Evolutionary conservation across 2,888 invertebrate genomes (phyloP), one percentile per base, ranked within the genome.

Genomic region (Nemotelus nigrinus): DNA sequence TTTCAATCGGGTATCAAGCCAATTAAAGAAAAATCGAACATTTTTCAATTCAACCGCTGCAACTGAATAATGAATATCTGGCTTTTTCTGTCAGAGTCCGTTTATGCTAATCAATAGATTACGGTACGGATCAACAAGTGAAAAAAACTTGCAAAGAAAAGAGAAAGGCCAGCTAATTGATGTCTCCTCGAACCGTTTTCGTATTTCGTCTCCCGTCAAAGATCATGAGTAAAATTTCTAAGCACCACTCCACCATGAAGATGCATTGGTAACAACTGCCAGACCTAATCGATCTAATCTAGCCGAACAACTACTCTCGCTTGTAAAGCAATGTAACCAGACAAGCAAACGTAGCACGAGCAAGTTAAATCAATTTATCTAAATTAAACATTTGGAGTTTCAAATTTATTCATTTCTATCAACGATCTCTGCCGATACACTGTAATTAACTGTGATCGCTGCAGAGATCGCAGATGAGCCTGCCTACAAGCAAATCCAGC

Each of bases 321-420:
- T 25, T 25, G 25, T 25, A 25, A 25, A 25, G 25, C 25, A 25
- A 25, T 25, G 25, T 25, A 25, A 25, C 25, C 25, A 25, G 25
- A 25, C 25, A 25, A 25, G 25, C 25, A 25, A 25, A 25, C 25
- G 0, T 25, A 25, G 25, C 25, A 25, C 25, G 25, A 25, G 25
- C 76, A 76, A 78, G 79, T 76, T 67, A 79, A 78, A 78, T 76
- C 79, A 77, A 79, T 79, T 79, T 78, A 79, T 78, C 78, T 68
- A 78, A 76, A 79, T 79, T 78, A 79, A 79, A 79, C 76, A 78
- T 79, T 76, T 76, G 77, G 70, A 79, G 68, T 76, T 78, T 79
- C 50, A 47, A 60, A 5, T 76, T 65, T 45, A 50, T 76, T 45
- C 65, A 3, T 50, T 48, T 43, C 39, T 63, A 58, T 57, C 25